Conservation (phyloP, 2,797 vertebrate species). For the Enteromius fasciolatus region DNA sequence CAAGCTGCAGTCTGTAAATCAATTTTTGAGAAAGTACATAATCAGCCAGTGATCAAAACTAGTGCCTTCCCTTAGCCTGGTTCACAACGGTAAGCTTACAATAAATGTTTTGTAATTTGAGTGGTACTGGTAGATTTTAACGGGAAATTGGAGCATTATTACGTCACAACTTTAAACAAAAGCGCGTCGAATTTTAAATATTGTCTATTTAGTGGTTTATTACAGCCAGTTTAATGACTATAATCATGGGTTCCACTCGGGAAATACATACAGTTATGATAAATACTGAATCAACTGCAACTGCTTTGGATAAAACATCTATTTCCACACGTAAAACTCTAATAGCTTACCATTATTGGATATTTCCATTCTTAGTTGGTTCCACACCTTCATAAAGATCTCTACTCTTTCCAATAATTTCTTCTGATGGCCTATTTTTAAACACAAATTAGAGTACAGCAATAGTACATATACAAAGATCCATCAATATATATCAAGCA, state of each 20-base stretch:
- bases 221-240: not conserved
- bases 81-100: too few relatives aligned
- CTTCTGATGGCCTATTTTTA: slow-evolving; percentile 68
- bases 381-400: slow-evolving; percentile 75
- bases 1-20: too few relatives aligned
- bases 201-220: not conserved
- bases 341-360: slow-evolving; percentile 70
- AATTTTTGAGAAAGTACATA: too few relatives aligned
- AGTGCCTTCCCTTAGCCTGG: too few relatives aligned
- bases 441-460: not conserved
- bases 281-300: not conserved
- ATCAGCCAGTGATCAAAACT: too few relatives aligned
- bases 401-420: slow-evolving; percentile 68
- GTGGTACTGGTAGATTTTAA: too few relatives aligned
- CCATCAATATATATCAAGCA: not conserved
- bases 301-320: not conserved
- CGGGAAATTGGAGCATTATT: too few relatives aligned
- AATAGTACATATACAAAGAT: not conserved
- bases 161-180: too few relatives aligned
- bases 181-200: too few relatives aligned
- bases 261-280: not conserved
- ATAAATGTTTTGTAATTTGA: too few relatives aligned
- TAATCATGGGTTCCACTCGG: not conserved
- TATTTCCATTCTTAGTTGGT: slow-evolving; percentile 72
- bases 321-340: not conserved